Conservation (phyloP, 2,888 invertebrate species). For the Agrotis clavis region DNA sequence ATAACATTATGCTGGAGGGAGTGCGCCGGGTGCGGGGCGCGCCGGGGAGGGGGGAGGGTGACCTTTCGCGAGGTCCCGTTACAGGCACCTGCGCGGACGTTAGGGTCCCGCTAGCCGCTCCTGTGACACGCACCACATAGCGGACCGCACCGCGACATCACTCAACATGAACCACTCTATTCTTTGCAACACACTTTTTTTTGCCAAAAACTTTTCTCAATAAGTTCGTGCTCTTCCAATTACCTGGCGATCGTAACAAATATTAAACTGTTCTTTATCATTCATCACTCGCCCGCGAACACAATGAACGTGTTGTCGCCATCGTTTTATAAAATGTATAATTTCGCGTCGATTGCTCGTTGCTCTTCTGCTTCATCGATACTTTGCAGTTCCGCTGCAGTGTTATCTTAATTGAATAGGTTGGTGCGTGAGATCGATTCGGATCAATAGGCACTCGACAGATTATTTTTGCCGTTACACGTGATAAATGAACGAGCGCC, state of each 20-base stretch:
- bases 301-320: conserved; percentile 23
- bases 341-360: conserved; percentile 16
- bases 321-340: conserved; percentile 27
- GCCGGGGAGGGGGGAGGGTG: conserved; percentile 58
- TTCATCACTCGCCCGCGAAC: conserved; percentile 9
- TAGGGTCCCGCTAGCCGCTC: conserved; percentile 78
- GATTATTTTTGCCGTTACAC: conserved; percentile 48
- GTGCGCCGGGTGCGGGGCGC: conserved; percentile 7
- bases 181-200: conserved; percentile 22
- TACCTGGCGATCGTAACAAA: conserved; percentile 33
- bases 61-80: conserved; percentile 85
- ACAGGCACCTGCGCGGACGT: conserved; percentile 80
- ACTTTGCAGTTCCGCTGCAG: conserved; percentile 36
- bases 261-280: conserved; percentile 34
- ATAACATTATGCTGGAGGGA: conserved; percentile 36
- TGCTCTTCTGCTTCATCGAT: background rate
- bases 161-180: conserved; percentile 1
- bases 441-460: conserved; percentile 44
- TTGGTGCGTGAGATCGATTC: conserved; percentile 55
- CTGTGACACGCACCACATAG: conserved; percentile 20
- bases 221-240: conserved; percentile 37
- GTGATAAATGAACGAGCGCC: conserved; percentile 40
- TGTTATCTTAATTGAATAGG: conserved; percentile 40
- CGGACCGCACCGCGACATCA: conserved; percentile 23
- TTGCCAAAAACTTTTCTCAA: conserved; percentile 30